These are phyloP conservation scores for Clarias batrachus DNA, from an alignment of 2,113 vertebrate genomes.

Conservation along the genomic window DNA sequence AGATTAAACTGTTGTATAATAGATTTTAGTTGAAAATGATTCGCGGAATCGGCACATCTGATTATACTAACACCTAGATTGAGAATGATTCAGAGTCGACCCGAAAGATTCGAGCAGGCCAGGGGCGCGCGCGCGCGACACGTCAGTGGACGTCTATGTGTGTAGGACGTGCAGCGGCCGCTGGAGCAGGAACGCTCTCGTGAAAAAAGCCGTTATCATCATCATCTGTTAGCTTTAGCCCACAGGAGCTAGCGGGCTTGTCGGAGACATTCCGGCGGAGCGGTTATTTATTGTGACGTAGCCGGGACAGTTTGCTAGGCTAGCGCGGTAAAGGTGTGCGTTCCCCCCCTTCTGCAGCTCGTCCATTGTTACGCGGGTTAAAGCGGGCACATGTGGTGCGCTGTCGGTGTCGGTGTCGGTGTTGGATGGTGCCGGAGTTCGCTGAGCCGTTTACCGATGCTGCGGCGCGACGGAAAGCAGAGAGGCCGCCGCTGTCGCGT, in stretches of 20 bases:
- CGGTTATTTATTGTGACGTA: background rate
- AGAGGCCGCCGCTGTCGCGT: slow-evolving; percentile 86
- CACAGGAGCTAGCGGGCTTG: no score
- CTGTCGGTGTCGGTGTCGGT: slow-evolving; percentile 71
- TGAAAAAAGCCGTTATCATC: background rate
- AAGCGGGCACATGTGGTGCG: slow-evolving; percentile 69
- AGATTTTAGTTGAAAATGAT: background rate
- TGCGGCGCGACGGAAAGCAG: slow-evolving; percentile 82
- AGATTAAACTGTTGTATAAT: background rate
- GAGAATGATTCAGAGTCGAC: background rate
- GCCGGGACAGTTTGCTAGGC: background rate
- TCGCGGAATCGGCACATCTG: background rate
- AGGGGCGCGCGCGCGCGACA: background rate
- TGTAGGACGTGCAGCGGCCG: background rate
- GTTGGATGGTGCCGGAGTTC: slow-evolving; percentile 72
- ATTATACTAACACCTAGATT: background rate
- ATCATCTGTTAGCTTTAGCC: background rate
- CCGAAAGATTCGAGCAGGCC: background rate
- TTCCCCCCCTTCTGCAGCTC: slow-evolving; percentile 6
- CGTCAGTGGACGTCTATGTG: background rate
- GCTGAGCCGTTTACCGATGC: slow-evolving; percentile 79
- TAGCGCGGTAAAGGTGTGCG: slow-evolving; percentile 13
- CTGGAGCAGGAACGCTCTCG: background rate
- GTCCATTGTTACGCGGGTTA: slow-evolving; percentile 37
- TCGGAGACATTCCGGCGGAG: background rate